These are phyloP conservation scores for Dendronephthya gigantea DNA, from an alignment of 64 coral and sea anemone genomes.

Conservation along the genomic window DNA sequence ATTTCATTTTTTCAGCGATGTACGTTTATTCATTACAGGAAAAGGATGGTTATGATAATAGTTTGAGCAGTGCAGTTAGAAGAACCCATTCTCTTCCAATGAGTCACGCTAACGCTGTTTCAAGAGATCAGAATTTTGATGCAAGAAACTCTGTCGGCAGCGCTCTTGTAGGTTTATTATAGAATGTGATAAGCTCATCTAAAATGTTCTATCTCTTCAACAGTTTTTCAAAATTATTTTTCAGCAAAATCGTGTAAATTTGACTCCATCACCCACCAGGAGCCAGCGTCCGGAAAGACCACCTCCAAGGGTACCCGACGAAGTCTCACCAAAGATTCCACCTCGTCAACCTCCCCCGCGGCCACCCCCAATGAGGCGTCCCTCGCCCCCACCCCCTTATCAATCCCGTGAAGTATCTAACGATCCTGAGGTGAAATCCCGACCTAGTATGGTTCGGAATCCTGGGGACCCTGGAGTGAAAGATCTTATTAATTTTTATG, in stretches of 20 bases:
- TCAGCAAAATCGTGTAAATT: neutral
- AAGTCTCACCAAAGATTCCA: neutral
- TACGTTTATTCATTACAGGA: neutral
- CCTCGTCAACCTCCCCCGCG: neutral
- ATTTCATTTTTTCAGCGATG: too few species aligned
- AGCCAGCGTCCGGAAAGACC: neutral
- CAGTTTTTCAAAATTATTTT: neutral
- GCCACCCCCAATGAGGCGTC: neutral
- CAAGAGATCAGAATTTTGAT: neutral
- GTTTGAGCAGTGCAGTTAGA: neutral
- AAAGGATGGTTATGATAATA: neutral
- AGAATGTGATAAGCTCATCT: neutral
- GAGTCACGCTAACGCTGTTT: neutral
- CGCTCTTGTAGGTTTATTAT: neutral
- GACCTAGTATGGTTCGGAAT: neutral
- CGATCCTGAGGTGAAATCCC: neutral
- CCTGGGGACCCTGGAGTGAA: neutral
- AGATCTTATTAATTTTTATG: constrained; percentile 2
- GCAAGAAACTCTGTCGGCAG: neutral
- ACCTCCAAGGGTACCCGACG: neutral
- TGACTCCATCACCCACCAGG: neutral
- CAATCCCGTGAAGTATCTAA: neutral
- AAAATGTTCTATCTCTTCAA: neutral
- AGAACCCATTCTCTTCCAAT: neutral
- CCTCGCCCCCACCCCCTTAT: neutral